phyloP scores from a whole-genome alignment of 2,797 vertebrate species.

The Anas georgica region DNA sequence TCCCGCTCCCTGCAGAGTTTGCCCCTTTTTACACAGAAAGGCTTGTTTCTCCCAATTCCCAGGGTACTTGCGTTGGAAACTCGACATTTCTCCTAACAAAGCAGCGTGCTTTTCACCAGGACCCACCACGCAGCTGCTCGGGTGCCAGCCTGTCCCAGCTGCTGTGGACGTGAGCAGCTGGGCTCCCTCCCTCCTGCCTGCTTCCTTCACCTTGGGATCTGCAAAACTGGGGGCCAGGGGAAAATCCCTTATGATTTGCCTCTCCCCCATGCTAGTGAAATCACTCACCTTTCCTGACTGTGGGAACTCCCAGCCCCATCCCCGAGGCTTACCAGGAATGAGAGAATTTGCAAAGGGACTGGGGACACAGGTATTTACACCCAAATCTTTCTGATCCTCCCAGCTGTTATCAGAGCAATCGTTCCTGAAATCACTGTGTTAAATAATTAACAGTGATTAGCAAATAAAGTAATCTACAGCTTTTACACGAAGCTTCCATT shows the following conservation, averaged over 20 bases:
- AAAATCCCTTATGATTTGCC: not conserved
- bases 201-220: not conserved
- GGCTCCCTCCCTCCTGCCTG: not conserved
- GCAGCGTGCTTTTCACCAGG: not conserved
- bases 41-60: not conserved
- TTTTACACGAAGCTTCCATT: conserved; percentile 32
- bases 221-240: not conserved
- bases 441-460: conserved; percentile 31
- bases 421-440: not conserved
- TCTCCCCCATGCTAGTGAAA: not conserved
- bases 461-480: conserved; percentile 27
- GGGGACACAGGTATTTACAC: not conserved
- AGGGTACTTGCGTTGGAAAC: not conserved
- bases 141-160: not conserved
- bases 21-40: not conserved
- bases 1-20: not conserved
- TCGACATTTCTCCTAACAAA: not conserved
- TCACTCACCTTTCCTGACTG: not conserved
- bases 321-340: not conserved
- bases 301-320: not conserved
- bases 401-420: conserved; percentile 13
- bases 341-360: not conserved
- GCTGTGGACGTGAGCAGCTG: not conserved
- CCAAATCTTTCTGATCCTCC: not conserved
- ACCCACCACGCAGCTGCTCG: not conserved